These are phyloP conservation scores for Microcebus griseorufus DNA, from an alignment of 2,113 vertebrate species.

Conservation along the genomic window DNA sequence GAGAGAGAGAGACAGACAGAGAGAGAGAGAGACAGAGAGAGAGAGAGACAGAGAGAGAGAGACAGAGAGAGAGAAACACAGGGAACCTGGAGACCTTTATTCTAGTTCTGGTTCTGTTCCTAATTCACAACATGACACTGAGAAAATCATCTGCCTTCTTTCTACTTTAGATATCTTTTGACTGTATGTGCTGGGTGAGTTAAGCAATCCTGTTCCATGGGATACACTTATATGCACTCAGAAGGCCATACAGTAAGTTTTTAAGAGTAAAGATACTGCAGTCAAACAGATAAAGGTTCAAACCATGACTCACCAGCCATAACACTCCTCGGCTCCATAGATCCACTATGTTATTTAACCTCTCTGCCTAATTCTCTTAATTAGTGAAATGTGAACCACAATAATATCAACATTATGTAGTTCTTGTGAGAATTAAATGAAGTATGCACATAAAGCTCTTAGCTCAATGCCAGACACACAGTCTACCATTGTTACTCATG, in stretches of 20 bases:
- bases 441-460: background rate
- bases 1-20: too few relatives aligned
- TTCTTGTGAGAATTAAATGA: background rate
- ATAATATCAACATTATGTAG: background rate
- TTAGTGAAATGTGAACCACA: background rate
- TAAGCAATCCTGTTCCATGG: background rate
- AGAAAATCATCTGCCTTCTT: background rate
- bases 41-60: too few relatives aligned
- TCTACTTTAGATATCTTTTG: background rate
- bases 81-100: background rate
- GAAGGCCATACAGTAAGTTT: background rate
- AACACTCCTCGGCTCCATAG: background rate
- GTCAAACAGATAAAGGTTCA: background rate
- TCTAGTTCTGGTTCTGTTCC: background rate
- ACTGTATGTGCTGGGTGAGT: background rate
- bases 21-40: too few relatives aligned
- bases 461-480: background rate
- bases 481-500: background rate
- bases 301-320: background rate
- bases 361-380: background rate
- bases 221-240: background rate
- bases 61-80: background rate
- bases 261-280: background rate
- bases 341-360: background rate
- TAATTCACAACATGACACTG: background rate